Conservation (phyloP, 2,797 vertebrate species). For the Urosaurus nigricauda region DNA sequence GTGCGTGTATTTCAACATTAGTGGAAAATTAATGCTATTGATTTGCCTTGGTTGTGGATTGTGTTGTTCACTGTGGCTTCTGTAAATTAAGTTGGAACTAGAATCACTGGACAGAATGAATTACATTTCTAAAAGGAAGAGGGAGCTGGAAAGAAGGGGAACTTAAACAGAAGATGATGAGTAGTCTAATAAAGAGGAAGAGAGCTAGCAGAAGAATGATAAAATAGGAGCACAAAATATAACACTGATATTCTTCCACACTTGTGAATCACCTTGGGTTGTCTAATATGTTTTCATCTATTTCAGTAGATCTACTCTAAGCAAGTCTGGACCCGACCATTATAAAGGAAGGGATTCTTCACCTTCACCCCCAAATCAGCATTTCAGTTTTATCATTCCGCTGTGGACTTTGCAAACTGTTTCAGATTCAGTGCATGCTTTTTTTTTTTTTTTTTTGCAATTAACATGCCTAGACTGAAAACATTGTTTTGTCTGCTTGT, state of each 20-base stretch:
- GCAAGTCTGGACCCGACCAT: neutral
- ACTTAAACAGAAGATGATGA: neutral
- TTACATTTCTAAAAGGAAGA: neutral
- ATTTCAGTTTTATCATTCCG: neutral
- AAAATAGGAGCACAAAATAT: neutral
- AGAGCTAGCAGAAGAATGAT: neutral
- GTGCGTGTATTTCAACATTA: neutral
- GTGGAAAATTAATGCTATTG: neutral
- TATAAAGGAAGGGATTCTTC: neutral
- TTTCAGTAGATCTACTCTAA: neutral
- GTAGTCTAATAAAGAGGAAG: no score
- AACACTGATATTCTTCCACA: neutral
- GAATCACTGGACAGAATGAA: neutral
- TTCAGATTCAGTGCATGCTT: neutral
- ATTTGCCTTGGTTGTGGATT: neutral
- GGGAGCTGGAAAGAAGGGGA: neutral
- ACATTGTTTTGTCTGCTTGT: neutral
- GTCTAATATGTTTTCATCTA: neutral
- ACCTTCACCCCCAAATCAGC: neutral
- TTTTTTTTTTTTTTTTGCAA: neutral
- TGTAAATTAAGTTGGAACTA: neutral
- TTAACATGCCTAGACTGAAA: constrained; percentile 3
- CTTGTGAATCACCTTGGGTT: neutral
- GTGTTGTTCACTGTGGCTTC: neutral
- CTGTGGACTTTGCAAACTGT: neutral